Evolutionary conservation across 1,140 invertebrate species (phyloP), one percentile per base, ranked within the genome.

Genomic region (Danaus melanippus): DNA sequence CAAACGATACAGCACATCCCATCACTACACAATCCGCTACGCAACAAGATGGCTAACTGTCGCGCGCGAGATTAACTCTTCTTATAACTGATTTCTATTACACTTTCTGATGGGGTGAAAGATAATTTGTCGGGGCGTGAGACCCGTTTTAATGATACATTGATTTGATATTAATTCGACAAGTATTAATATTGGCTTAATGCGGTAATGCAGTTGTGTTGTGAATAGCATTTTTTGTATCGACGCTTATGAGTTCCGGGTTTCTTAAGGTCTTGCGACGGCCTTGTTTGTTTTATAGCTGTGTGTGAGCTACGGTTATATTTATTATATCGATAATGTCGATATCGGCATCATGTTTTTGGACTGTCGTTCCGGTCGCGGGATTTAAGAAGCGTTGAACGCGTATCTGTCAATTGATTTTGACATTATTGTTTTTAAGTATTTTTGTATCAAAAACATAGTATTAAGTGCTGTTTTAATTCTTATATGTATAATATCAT

Each of bases 21-120:
- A 45, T 56, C 62, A 61, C 40, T 46, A 41, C 53, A 50, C 56
- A 65, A 55, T 65, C 71, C 69, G 70, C 74, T 71, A 74, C 71
- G 66, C 61, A 75, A 71, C 77, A 76, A 80, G 68, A 78, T 76
- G 77, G 73, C 69, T 85, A 83, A 81, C 76, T 80, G 82, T 81
- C 65, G 79, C 75, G 74, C 73, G 78, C 62, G 74, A 79, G 75
- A 79, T 81, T 81, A 83, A 70, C 66, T 69, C 79, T 81, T 77
- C 75, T 81, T 81, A 85, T 80, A 83, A 83, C 74, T 60, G 76
- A 79, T 83, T 85, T 83, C 79, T 85, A 85, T 83, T 85, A 83
- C 73, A 79, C 75, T 83, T 84, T 81, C 74, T 81, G 74, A 78
- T 81, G 74, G 76, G 74, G 78, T 79, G 75, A 81, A 76, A 82